A percentile compares a stretch with the other conserved stretches of the same genome.
Conservation (phyloP, 92 coral and sea anemone species). For the Epizoanthus fatuus region DNA sequence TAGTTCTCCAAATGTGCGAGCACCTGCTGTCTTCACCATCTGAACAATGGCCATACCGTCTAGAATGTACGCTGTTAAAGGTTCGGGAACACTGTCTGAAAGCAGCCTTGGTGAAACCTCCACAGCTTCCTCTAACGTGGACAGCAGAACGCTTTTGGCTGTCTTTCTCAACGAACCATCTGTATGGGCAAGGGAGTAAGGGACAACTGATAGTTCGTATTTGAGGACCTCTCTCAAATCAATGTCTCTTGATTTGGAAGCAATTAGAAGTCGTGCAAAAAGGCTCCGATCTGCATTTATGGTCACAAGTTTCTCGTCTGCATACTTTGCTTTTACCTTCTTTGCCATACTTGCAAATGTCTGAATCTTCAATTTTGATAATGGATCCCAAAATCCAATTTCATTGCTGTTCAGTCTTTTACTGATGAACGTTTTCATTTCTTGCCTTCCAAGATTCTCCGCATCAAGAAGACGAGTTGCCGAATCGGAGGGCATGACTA, state of each 20-base stretch:
- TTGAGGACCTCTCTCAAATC: neutral
- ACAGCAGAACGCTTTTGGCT: neutral
- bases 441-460: too few relatives aligned
- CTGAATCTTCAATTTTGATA: conserved; percentile 31
- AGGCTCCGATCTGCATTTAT: neutral
- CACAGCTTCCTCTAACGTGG: too few relatives aligned
- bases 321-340: neutral
- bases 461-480: too few relatives aligned
- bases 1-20: too few relatives aligned
- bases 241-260: neutral
- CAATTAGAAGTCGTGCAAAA: neutral
- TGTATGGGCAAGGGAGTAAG: too few relatives aligned
- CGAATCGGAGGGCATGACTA: too few relatives aligned
- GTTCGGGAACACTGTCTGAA: too few relatives aligned
- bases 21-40: too few relatives aligned
- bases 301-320: neutral
- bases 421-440: conserved; percentile 6
- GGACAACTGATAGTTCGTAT: neutral
- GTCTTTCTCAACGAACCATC: neutral
- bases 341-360: conserved; percentile 13
- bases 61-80: too few relatives aligned
- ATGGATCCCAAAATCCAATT: conserved; percentile 54
- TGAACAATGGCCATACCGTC: too few relatives aligned
- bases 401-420: conserved; percentile 38
- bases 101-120: too few relatives aligned